phyloP scores from a whole-genome alignment of 2,113 vertebrate species.

The Siphamia tubifer region DNA sequence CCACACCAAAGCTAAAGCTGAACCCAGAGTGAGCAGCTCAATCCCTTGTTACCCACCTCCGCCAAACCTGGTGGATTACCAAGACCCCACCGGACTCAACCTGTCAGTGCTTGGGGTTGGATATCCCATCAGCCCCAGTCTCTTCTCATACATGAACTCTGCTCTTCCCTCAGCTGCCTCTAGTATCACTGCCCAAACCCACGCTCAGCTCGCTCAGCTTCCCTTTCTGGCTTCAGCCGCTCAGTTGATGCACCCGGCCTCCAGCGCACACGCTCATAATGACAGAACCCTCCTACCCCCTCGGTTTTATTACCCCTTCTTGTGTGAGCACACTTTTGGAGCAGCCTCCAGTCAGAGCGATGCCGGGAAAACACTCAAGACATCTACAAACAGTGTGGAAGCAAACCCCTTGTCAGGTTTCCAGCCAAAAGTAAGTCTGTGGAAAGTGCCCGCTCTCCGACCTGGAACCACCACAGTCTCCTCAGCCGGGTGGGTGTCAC shows the following conservation, averaged over 20 bases:
- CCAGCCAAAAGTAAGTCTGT: constrained; percentile 79
- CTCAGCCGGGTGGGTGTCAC: constrained; percentile 74
- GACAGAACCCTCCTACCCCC: constrained; percentile 83
- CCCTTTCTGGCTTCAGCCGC: constrained; percentile 88
- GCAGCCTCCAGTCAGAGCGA: constrained; percentile 51
- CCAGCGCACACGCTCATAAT: constrained; percentile 70
- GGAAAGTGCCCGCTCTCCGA: constrained; percentile 84
- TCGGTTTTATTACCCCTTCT: constrained; percentile 91
- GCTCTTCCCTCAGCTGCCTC: constrained; percentile 72
- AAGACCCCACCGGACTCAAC: constrained; percentile 87
- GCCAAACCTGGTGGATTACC: constrained; percentile 82
- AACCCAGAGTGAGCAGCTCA: constrained; percentile 71
- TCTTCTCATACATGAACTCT: constrained; percentile 93
- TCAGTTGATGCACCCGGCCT: constrained; percentile 83
- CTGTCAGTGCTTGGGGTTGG: constrained; percentile 91
- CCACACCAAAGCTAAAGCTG: constrained; percentile 68
- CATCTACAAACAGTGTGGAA: constrained; percentile 47
- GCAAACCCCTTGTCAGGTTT: constrained; percentile 61
- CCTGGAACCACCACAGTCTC: constrained; percentile 64
- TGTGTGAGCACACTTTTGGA: constrained; percentile 86
- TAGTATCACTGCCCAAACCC: constrained; percentile 62
- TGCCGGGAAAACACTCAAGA: constrained; percentile 76
- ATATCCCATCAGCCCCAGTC: constrained; percentile 85
- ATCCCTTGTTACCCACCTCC: constrained; percentile 89
- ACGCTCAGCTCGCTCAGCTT: constrained; percentile 83